Evolutionary conservation across 2,888 invertebrate genomes (phyloP).

Genomic region (Flexamia atlantica): DNA sequence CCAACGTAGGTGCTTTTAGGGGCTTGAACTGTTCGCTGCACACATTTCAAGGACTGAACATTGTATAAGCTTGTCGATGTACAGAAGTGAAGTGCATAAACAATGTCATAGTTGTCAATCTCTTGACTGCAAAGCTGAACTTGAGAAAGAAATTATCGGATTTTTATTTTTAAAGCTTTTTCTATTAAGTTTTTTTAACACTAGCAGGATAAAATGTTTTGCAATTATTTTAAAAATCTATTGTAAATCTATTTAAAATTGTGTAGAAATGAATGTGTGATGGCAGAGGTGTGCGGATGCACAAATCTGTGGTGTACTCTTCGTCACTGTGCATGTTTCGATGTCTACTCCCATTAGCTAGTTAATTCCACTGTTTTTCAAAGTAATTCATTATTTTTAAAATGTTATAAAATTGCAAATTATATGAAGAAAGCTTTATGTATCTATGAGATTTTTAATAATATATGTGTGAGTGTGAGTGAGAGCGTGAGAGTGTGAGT

Average conservation of each 20-base stretch:
- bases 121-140: constrained; percentile 45
- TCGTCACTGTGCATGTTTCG: constrained; percentile 59
- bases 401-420: constrained; percentile 65
- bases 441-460: constrained; percentile 64
- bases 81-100: constrained; percentile 60
- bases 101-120: constrained; percentile 46
- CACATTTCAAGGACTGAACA: constrained; percentile 59
- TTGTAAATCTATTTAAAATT: constrained; percentile 59
- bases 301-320: constrained; percentile 43
- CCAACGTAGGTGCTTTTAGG: constrained; percentile 62
- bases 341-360: constrained; percentile 62
- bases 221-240: constrained; percentile 58
- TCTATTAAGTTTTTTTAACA: constrained; percentile 60
- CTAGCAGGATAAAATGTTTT: constrained; percentile 56
- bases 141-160: constrained; percentile 20
- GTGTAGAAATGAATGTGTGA: constrained; percentile 46
- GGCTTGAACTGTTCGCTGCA: constrained; percentile 61
- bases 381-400: constrained; percentile 63
- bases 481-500: constrained; percentile 39
- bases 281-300: not conserved
- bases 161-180: constrained; percentile 60
- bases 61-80: constrained; percentile 60
- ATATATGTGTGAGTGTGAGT: constrained; percentile 53
- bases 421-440: constrained; percentile 65
- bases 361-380: constrained; percentile 62